These are phyloP conservation scores for Philaenus spumarius DNA, from an alignment of 1,140 invertebrate genomes.

Conservation along the genomic window DNA sequence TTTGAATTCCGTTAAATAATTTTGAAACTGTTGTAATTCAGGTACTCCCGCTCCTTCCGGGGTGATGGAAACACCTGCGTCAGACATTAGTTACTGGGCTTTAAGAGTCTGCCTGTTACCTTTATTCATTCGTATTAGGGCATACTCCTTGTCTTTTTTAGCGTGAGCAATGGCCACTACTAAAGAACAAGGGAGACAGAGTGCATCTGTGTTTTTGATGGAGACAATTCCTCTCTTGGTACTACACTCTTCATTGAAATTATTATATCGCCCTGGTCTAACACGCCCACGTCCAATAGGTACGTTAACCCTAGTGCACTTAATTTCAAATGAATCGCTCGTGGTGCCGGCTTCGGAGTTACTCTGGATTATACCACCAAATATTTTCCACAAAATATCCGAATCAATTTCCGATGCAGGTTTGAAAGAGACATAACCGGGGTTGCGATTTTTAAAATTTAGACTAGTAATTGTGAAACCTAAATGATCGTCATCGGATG, in stretches of 20 bases:
- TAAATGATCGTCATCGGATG: not conserved
- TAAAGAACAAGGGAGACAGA: too few relatives aligned
- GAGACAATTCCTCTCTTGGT: not conserved
- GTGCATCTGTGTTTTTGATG: not conserved
- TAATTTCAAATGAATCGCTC: not conserved
- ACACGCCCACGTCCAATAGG: not conserved
- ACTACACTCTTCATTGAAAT: not conserved
- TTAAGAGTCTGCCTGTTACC: not conserved
- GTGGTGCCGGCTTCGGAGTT: not conserved
- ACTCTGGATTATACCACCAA: not conserved
- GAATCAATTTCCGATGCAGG: not conserved
- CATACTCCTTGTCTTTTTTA: not conserved
- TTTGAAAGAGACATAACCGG: not conserved
- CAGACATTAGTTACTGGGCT: not conserved
- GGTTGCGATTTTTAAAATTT: not conserved
- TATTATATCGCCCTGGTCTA: not conserved
- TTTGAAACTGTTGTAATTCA: conserved; percentile 1
- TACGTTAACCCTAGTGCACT: not conserved
- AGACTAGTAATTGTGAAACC: not conserved
- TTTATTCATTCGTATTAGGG: not conserved
- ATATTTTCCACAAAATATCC: not conserved
- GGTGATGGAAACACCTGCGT: not conserved
- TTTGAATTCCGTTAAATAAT: not conserved
- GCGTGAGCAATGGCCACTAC: not conserved
- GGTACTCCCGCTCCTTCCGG: not conserved